Conservation (phyloP, 2,113 vertebrate species). For the Centropristis striata region DNA sequence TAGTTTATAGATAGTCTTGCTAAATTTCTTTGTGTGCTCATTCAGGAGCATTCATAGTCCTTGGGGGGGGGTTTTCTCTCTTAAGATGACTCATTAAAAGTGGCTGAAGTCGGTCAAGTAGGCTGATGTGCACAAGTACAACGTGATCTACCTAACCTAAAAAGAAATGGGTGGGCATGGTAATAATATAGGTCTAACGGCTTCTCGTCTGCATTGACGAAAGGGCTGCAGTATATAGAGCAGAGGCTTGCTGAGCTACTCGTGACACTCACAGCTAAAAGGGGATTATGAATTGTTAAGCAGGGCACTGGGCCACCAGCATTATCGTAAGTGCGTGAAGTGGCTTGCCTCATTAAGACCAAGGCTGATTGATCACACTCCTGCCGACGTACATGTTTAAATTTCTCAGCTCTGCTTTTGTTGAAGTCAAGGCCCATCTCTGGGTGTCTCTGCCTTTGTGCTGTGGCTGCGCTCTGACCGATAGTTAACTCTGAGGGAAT, state of each 20-base stretch:
- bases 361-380: constrained; percentile 52
- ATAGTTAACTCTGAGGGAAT: constrained; percentile 74
- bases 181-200: not conserved
- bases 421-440: constrained; percentile 41
- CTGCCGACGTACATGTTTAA: not conserved
- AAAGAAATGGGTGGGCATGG: not conserved
- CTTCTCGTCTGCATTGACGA: constrained; percentile 22
- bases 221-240: not conserved
- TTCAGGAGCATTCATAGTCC: too few species aligned
- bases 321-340: constrained; percentile 51
- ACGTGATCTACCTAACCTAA: not conserved
- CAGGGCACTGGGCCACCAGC: constrained; percentile 66
- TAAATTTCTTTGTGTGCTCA: too few species aligned
- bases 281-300: constrained; percentile 74
- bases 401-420: not conserved
- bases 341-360: constrained; percentile 44
- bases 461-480: constrained; percentile 54
- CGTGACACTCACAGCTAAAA: constrained; percentile 46
- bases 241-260: constrained; percentile 24
- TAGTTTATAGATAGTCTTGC: too few species aligned
- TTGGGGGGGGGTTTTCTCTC: constrained; percentile 18
- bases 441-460: constrained; percentile 35
- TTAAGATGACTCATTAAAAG: not conserved
- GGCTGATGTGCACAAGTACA: constrained; percentile 3
- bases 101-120: constrained; percentile 16